Base-by-base conservation (phyloP, 2,797 vertebrate genomes). In the Alouatta caraya region DNA sequence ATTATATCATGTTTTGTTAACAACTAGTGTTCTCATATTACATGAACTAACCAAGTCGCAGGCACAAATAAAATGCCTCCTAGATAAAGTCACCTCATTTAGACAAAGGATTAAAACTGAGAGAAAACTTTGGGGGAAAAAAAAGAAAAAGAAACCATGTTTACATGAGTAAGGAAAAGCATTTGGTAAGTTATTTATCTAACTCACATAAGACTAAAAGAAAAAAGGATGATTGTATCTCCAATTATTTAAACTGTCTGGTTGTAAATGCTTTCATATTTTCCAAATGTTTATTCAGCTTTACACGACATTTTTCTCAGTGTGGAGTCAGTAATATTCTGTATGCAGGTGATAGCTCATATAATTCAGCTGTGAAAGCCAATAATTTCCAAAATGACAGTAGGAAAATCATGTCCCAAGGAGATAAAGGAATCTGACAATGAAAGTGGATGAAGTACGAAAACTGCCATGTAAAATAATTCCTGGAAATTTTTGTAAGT, bases 311-410 rank as follows among this genome's bases (percentile, higher is more conserved):
- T 39, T 83, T 95, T 93, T 83, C 37, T 42, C 39, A 2, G 13
- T 14, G 5, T n/a, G 37, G 26, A 94, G 8, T 79, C 92, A 55
- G 61, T 55, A 37, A 80, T n/a, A 50, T 2, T 96, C 80, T 90
- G 37, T 26, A 59, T 3, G 89, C 33, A 81, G 37, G 30, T 48
- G 44, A 86, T 5, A 28, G 33, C 22, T 92, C 52, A 57, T 81
- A n/a, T 30, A 80, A 46, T 94, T 90, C 84, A 93, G 26, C 9
- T n/a, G 3, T 17, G 1, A 19, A 88, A 81, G 13, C 39, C 24
- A 6, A 37, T n/a, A 39, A 67, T 92, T 95, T 96, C 52, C 61
- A 94, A 88, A 96, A 92, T 73, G 46, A 83, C 44, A 55, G 55
- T 39, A 70, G 28, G 30, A 82, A 87, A 96, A 79, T n/a, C 22